Base-by-base conservation (phyloP, 37 sponge, comb jelly and placozoan species). In the Mnemiopsis leidyi region DNA sequence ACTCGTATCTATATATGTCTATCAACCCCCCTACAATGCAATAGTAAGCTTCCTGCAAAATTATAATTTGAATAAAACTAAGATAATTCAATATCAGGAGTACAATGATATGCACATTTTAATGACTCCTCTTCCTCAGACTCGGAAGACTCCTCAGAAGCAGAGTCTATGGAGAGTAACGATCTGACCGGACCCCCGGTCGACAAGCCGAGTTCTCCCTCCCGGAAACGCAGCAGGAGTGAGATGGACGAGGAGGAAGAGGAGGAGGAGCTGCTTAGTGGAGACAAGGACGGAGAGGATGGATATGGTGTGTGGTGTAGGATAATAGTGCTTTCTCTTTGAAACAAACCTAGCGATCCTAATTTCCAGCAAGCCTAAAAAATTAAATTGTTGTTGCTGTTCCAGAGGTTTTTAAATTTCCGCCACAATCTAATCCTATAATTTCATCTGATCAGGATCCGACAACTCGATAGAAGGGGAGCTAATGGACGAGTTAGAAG, bases 101-200 rank as follows among this genome's bases (percentile, higher is more conserved):
- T n/a, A n/a, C n/a, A n/a, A n/a, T n/a, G n/a, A n/a, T n/a, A n/a
- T n/a, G n/a, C n/a, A n/a, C n/a, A n/a, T n/a, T n/a, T n/a, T n/a
- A n/a, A n/a, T n/a, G n/a, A n/a, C n/a, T n/a, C n/a, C n/a, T 71
- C 73, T 3, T 25, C 73, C 2, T 0, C 79, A 77, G 79, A 77
- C 79, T 77, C 79, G 35, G 79, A 77, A 77, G 79, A 77, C 32
- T 77, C 79, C 20, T 77, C 79, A 16, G 79, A 77, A 32, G 79
- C 79, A 16, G 79, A 77, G 79, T 77, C 79, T 13, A 77, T 77
- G 79, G 79, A 77, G 36, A 31, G 32, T 32, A 77, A 77, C 36
- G 79, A 77, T 3, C 79, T 77, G 36, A 77, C 79, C 33, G 79
- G 79, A 32, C 79, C 79, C 7, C 79, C 79, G 7, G 30, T 25